Percentiles rank a stretch among this genome's conserved stretches.
phyloP scores from a whole-genome alignment of 2,888 invertebrate genomes.

The Poecilus cupreus region DNA sequence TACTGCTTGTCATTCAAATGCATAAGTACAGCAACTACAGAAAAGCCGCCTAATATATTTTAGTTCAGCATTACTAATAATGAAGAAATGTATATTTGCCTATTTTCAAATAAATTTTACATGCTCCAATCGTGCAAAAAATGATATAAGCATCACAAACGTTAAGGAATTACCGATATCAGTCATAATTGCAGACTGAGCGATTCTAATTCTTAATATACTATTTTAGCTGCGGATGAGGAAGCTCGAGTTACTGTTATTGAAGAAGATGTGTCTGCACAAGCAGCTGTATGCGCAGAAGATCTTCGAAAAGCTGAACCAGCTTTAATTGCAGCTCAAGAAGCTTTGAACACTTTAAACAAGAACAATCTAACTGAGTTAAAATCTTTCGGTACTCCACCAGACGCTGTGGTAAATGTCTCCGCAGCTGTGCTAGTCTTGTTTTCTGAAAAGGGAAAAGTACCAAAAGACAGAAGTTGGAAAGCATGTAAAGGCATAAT shows the following conservation, averaged over 20 bases:
- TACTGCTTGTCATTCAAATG: too few species aligned
- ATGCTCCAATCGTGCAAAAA: too few species aligned
- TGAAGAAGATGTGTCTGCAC: conserved; percentile 90
- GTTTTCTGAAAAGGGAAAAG: conserved; percentile 86
- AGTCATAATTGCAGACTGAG: too few species aligned
- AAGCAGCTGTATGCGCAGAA: conserved; percentile 89
- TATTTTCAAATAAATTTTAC: too few species aligned
- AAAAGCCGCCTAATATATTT: too few species aligned
- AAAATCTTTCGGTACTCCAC: conserved; percentile 95
- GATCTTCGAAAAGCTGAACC: conserved; percentile 95
- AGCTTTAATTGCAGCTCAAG: conserved; percentile 90
- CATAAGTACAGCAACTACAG: too few species aligned
- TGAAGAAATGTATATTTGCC: too few species aligned
- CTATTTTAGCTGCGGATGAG: conserved; percentile 81
- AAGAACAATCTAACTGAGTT: conserved; percentile 95
- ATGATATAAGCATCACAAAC: too few species aligned
- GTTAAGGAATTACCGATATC: too few species aligned
- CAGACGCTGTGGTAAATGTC: conserved; percentile 90
- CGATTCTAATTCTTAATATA: too few species aligned
- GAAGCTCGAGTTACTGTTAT: conserved; percentile 93
- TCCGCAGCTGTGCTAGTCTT: conserved; percentile 91
- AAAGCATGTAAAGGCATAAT: conserved; percentile 93
- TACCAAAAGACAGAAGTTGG: conserved; percentile 94
- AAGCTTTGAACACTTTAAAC: conserved; percentile 92
- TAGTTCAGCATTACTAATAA: too few species aligned